Evolutionary conservation across 2,113 vertebrate genomes (phyloP).

Genomic region (Clinocottus analis): DNA sequence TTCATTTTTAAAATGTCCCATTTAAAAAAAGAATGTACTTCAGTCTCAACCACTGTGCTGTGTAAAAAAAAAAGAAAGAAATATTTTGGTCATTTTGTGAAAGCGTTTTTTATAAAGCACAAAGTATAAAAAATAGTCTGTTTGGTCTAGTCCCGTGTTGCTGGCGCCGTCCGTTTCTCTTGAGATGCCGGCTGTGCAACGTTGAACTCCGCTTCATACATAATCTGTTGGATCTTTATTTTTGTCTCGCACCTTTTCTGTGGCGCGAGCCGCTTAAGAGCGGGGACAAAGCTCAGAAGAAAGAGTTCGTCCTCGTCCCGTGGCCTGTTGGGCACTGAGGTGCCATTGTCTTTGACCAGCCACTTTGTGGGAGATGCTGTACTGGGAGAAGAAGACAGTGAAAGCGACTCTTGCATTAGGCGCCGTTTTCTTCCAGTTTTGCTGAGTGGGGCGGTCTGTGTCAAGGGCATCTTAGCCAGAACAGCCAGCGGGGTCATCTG

Average conservation of each 20-base stretch:
- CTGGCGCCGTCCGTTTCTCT: constrained; percentile 39
- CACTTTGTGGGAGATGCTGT: constrained; percentile 45
- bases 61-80: constrained; percentile 24
- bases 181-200: constrained; percentile 27
- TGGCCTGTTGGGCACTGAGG: constrained; percentile 34
- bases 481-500: constrained; percentile 60
- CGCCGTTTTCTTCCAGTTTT: constrained; percentile 56
- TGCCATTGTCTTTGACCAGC: constrained; percentile 64
- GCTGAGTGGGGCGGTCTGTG: constrained; percentile 15
- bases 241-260: constrained; percentile 79
- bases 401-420: constrained; percentile 2
- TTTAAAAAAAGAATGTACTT: constrained; percentile 16
- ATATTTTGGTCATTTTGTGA: constrained; percentile 34
- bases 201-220: constrained; percentile 80
- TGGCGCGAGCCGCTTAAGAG: constrained; percentile 76
- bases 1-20: constrained; percentile 8
- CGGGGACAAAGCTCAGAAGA: constrained; percentile 76
- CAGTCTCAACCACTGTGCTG: constrained; percentile 3
- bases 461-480: constrained; percentile 51
- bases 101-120: constrained; percentile 34
- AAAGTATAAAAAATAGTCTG: constrained; percentile 24
- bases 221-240: constrained; percentile 79
- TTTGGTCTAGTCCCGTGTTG: constrained; percentile 15
- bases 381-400: constrained; percentile 29
- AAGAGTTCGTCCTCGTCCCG: constrained; percentile 79